Evolutionary conservation across 2,888 invertebrate genomes (phyloP).

Genomic region (Leistus spinibarbis): DNA sequence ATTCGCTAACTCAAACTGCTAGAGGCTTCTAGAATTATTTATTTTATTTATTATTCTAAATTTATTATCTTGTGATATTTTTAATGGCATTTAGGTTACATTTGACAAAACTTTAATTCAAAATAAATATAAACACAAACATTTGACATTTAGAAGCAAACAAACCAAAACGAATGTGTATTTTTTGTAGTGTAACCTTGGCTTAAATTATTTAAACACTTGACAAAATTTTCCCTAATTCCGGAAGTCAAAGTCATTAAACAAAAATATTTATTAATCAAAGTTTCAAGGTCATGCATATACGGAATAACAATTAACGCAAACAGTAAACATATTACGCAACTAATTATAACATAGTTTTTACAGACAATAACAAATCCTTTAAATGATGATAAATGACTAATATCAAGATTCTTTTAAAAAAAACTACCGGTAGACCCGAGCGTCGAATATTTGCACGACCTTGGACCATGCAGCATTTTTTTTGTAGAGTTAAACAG

Average conservation of each 20-base stretch:
- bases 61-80: too few relatives aligned
- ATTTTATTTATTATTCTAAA: too few relatives aligned
- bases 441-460: too few relatives aligned
- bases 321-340: not conserved
- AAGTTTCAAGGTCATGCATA: slow-evolving; percentile 17
- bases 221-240: not conserved
- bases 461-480: too few relatives aligned
- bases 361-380: not conserved
- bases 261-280: slow-evolving; percentile 23
- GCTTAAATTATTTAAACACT: not conserved
- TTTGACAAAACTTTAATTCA: too few relatives aligned
- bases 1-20: too few relatives aligned
- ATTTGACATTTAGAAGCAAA: not conserved
- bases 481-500: too few relatives aligned
- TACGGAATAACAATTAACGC: not conserved
- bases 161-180: not conserved
- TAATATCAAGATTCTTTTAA: too few relatives aligned
- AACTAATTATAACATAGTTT: not conserved
- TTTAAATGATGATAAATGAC: too few relatives aligned
- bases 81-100: too few relatives aligned
- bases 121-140: not conserved
- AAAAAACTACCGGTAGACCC: too few relatives aligned
- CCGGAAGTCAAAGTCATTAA: slow-evolving; percentile 13
- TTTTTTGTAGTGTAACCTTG: not conserved
- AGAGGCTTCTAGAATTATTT: too few relatives aligned